These are phyloP conservation scores for Amiota mariae DNA, from an alignment of 2,888 invertebrate species.

Conservation along the genomic window DNA sequence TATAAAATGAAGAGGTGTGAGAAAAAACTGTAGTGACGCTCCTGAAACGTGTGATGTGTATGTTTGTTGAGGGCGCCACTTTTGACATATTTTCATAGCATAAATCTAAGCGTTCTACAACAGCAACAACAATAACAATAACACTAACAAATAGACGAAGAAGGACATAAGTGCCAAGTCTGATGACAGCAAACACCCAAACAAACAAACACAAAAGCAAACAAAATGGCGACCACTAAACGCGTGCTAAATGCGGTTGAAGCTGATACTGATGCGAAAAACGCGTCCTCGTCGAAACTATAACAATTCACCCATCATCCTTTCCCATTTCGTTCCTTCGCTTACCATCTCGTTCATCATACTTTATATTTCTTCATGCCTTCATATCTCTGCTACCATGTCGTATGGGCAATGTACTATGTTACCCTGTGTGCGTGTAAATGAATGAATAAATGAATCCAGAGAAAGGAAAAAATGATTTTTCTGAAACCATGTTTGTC, in stretches of 20 bases:
- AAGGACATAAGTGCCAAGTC: background rate
- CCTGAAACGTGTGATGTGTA: background rate
- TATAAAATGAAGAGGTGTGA: background rate
- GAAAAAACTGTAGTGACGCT: background rate
- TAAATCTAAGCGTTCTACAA: background rate
- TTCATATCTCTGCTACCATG: too few species aligned
- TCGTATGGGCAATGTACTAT: too few species aligned
- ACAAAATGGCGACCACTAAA: slow-evolving; percentile 61
- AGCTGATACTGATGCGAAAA: slow-evolving; percentile 40
- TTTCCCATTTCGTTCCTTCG: too few species aligned
- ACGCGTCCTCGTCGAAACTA: slow-evolving; percentile 3
- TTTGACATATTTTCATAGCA: background rate
- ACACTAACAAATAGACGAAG: background rate
- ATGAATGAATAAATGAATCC: too few species aligned
- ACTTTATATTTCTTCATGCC: too few species aligned
- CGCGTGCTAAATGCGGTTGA: slow-evolving; percentile 64
- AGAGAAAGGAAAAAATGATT: too few species aligned
- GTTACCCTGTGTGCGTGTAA: too few species aligned
- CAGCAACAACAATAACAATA: slow-evolving; percentile 6
- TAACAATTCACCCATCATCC: too few species aligned
- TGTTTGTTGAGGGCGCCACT: background rate
- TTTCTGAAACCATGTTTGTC: slow-evolving; percentile 3
- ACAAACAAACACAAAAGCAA: slow-evolving; percentile 36
- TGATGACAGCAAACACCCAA: slow-evolving; percentile 1
- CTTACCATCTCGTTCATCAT: too few species aligned